These are phyloP conservation scores for Drosophila leontia DNA, from an alignment of 1,140 invertebrate species.

Conservation along the genomic window DNA sequence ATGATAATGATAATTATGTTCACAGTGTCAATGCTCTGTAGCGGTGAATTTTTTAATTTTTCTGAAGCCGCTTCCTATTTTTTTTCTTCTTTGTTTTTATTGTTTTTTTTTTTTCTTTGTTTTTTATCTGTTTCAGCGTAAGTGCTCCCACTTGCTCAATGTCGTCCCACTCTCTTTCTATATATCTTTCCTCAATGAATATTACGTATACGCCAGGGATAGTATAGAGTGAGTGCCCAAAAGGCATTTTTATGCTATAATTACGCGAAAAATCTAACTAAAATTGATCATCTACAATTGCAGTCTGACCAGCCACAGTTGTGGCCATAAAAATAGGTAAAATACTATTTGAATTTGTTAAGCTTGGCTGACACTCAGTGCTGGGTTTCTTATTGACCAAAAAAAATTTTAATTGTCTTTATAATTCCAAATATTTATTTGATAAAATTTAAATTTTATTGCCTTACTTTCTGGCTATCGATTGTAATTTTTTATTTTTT, in stretches of 20 bases:
- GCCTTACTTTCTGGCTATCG: background rate
- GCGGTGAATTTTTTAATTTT: constrained; percentile 67
- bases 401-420: no score
- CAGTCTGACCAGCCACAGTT: background rate
- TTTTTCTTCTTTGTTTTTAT: constrained; percentile 1
- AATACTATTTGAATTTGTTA: background rate
- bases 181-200: constrained; percentile 4
- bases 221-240: constrained; percentile 15
- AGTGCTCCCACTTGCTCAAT: constrained; percentile 14
- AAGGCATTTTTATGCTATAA: constrained; percentile 49
- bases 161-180: constrained; percentile 15
- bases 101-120: background rate
- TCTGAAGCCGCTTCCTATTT: constrained; percentile 8
- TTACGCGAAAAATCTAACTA: constrained; percentile 24
- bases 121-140: background rate
- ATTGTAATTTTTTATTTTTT: background rate
- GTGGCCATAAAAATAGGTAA: background rate
- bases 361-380: no score
- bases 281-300: constrained; percentile 41
- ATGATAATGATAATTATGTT: constrained; percentile 49
- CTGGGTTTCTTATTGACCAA: no score
- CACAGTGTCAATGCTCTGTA: constrained; percentile 76
- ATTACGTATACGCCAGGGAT: constrained; percentile 68
- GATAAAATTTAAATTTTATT: background rate
- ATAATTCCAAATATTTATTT: no score